phyloP scores from a whole-genome alignment of 2,113 vertebrate species.

The Poeciliopsis prolifica region DNA sequence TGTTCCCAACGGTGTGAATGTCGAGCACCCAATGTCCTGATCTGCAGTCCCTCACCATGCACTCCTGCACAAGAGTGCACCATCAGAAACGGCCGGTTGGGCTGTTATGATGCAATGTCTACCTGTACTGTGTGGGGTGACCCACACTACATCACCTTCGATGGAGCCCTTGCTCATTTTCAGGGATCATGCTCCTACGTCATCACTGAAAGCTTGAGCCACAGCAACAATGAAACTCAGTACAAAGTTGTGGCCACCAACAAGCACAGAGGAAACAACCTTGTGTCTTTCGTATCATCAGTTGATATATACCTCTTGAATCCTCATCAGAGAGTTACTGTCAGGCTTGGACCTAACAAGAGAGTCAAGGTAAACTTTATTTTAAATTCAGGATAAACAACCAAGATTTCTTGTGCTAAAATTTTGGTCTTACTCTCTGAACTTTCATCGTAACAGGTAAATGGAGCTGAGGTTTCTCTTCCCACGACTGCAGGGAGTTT shows the following conservation, averaged over 20 bases:
- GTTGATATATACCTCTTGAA: slow-evolving; percentile 70
- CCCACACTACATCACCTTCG: slow-evolving; percentile 82
- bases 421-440: neutral
- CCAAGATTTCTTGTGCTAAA: too few relatives aligned
- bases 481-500: slow-evolving; percentile 29
- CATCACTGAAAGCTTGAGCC: slow-evolving; percentile 57
- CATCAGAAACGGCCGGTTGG: too few relatives aligned
- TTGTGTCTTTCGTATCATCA: slow-evolving; percentile 69
- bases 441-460: slow-evolving; percentile 55
- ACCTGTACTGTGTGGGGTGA: too few relatives aligned
- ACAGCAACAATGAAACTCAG: slow-evolving; percentile 14
- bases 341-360: slow-evolving; percentile 62
- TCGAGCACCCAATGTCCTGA: too few relatives aligned
- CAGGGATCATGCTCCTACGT: slow-evolving; percentile 82
- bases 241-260: slow-evolving; percentile 71
- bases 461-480: slow-evolving; percentile 43
- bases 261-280: slow-evolving; percentile 62
- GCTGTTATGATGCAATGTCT: too few relatives aligned
- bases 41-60: too few relatives aligned
- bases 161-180: slow-evolving; percentile 78
- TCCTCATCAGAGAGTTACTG: neutral
- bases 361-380: slow-evolving; percentile 60
- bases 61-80: too few relatives aligned
- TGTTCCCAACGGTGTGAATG: too few relatives aligned
- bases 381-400: neutral